Base-by-base conservation (phyloP, 2,113 vertebrate species). In the Piprites chloris region DNA sequence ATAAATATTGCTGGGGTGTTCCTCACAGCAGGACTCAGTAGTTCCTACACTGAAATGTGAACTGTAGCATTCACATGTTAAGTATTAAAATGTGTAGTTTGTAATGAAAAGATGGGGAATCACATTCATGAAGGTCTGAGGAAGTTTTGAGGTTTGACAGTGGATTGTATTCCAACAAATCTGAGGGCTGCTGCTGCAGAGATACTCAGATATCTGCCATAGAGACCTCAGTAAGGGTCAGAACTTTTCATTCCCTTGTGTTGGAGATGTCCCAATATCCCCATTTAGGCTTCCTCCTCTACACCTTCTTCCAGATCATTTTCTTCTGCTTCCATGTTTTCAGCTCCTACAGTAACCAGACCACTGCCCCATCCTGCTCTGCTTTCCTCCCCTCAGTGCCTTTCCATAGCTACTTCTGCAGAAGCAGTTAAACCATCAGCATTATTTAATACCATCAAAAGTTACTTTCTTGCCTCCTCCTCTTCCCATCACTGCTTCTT, bases 401-500 rank as follows among this genome's bases (percentile, higher is more conserved):
- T 46, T 76, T 44, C 35, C 9, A 5, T 4, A 39, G 16, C 28
- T 24, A 8, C 49, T 61, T 49, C 37, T 73, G 28, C 11, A 2
- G 92, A 71, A 90, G 55, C 74, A 80, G 23, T 67, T 32, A 74
- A 90, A 62, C 75, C 30, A 44, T 77, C 71, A 78, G 39, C 35
- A 13, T 67, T 90, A 83, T 83, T 88, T 85, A 88, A 77, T 39
- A 50, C 68, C 33, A 69, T 69, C 82, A 84, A 44, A 96, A 88
- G 20, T 26, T 4, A 39, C 23, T 76, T 96, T 65, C 75, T 77
- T 83, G 14, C 44, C 88, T 56, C 63, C 24, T 74, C 7, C 30
- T 83, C 26, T 88, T 84, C 50, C 63, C 35, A 35, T 42, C 0
- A 0, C 42, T 0, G 0, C 42, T 66, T 18, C 44, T 84, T 91